These are phyloP conservation scores for Sialis fuliginosa DNA, from an alignment of 2,888 invertebrate genomes.

Conservation along the genomic window DNA sequence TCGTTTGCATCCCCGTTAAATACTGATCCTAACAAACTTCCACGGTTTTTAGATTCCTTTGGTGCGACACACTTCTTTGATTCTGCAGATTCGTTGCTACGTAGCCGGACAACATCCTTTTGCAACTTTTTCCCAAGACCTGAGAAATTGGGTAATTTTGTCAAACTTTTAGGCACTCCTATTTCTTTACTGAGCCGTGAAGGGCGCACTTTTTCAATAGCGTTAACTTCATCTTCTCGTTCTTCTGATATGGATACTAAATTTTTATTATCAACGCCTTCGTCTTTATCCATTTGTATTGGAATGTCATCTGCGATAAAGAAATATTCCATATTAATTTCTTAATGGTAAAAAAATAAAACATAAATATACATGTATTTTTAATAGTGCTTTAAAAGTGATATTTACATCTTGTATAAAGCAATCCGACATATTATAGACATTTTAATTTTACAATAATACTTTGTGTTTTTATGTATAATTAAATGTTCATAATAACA, in stretches of 20 bases:
- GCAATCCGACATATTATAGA: no score
- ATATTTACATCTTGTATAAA: no score
- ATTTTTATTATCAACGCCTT: conserved; percentile 35
- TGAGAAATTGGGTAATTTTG: conserved; percentile 40
- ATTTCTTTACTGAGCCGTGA: conserved; percentile 14
- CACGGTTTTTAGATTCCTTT: conserved; percentile 29
- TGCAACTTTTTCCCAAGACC: conserved; percentile 44
- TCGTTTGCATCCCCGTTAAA: conserved; percentile 24
- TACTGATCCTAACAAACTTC: conserved; percentile 19
- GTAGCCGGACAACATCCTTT: conserved; percentile 24
- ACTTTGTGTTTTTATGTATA: no score
- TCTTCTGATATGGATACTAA: conserved; percentile 54
- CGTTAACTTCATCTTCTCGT: conserved; percentile 29
- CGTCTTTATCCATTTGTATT: conserved; percentile 54
- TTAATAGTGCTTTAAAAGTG: no score
- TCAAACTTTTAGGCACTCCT: conserved; percentile 35
- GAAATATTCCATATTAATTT: not conserved
- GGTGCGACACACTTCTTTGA: conserved; percentile 29
- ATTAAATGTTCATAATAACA: no score
- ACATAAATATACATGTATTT: no score
- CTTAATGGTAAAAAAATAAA: no score
- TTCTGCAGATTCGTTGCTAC: conserved; percentile 25
- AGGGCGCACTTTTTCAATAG: conserved; percentile 31
- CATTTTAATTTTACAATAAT: no score
- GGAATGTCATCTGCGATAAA: conserved; percentile 62